A percentile compares a stretch with the other conserved stretches of the same genome.
Evolutionary conservation across 2,888 invertebrate genomes (phyloP).

Genomic region (Chymomyza fuscimana): DNA sequence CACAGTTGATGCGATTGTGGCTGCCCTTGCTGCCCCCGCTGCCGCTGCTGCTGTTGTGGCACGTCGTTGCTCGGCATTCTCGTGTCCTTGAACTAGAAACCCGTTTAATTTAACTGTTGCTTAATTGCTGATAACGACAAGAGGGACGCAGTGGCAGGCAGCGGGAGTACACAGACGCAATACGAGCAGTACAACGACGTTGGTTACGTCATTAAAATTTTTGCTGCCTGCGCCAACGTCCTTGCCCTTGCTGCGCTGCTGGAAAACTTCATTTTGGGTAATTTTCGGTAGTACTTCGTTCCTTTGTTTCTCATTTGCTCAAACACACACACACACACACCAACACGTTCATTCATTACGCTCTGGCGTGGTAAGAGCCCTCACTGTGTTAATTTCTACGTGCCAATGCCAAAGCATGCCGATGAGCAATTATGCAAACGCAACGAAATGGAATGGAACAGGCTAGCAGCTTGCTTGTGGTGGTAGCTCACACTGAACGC

Average conservation of each 20-base stretch:
- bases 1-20: slow-evolving; percentile 11
- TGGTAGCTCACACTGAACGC: slow-evolving; percentile 30
- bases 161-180: background rate
- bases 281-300: slow-evolving; percentile 49
- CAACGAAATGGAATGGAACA: slow-evolving; percentile 42
- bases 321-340: slow-evolving; percentile 1
- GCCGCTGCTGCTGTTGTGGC: slow-evolving; percentile 34
- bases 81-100: slow-evolving; percentile 78
- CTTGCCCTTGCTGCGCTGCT: slow-evolving; percentile 23
- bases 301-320: slow-evolving; percentile 69
- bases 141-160: background rate
- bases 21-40: slow-evolving; percentile 1
- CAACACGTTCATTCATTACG: slow-evolving; percentile 59
- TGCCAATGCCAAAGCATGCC: slow-evolving; percentile 60
- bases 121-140: slow-evolving; percentile 71
- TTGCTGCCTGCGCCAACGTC: slow-evolving; percentile 39
- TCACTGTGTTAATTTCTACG: slow-evolving; percentile 62
- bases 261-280: slow-evolving; percentile 72
- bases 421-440: slow-evolving; percentile 48
- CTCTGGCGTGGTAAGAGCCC: background rate
- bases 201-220: slow-evolving; percentile 65
- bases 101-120: slow-evolving; percentile 79
- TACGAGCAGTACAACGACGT: slow-evolving; percentile 32
- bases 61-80: slow-evolving; percentile 42
- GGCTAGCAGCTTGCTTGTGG: slow-evolving; percentile 20